phyloP scores from a whole-genome alignment of 2,888 invertebrate species.

The Stenurella melanura region DNA sequence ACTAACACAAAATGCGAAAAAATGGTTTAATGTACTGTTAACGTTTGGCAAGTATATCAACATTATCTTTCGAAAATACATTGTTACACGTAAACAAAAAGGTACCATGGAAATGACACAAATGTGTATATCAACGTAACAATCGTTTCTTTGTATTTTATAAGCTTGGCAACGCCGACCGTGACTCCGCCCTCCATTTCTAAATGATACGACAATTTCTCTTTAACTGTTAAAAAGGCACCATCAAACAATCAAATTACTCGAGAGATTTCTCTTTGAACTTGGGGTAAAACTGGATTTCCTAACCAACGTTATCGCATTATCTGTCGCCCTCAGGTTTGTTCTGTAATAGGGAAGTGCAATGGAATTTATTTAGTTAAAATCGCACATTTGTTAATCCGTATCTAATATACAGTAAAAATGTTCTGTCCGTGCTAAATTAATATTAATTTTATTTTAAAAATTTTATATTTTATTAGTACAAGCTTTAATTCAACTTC shows the following conservation, averaged over 20 bases:
- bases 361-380: slow-evolving; percentile 40
- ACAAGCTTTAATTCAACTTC: too few relatives aligned
- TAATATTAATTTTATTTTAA: not conserved
- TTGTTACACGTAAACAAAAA: not conserved
- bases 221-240: slow-evolving; percentile 35
- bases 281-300: slow-evolving; percentile 46
- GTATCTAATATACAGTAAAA: not conserved
- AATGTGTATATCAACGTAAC: not conserved
- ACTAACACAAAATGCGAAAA: too few relatives aligned
- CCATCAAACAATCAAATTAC: slow-evolving; percentile 50
- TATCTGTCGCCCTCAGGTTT: slow-evolving; percentile 48
- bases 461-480: too few relatives aligned
- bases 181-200: not conserved
- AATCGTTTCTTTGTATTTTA: not conserved
- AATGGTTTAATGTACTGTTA: too few relatives aligned
- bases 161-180: slow-evolving; percentile 17
- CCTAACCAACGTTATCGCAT: slow-evolving; percentile 51
- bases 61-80: too few relatives aligned
- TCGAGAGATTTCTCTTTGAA: slow-evolving; percentile 45
- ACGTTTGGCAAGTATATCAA: too few relatives aligned
- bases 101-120: not conserved
- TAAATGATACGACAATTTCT: slow-evolving; percentile 15
- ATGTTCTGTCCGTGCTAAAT: not conserved
- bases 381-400: not conserved
- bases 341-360: slow-evolving; percentile 45